Conservation (phyloP, 2,888 invertebrate genomes). For the Apamea crenata region DNA sequence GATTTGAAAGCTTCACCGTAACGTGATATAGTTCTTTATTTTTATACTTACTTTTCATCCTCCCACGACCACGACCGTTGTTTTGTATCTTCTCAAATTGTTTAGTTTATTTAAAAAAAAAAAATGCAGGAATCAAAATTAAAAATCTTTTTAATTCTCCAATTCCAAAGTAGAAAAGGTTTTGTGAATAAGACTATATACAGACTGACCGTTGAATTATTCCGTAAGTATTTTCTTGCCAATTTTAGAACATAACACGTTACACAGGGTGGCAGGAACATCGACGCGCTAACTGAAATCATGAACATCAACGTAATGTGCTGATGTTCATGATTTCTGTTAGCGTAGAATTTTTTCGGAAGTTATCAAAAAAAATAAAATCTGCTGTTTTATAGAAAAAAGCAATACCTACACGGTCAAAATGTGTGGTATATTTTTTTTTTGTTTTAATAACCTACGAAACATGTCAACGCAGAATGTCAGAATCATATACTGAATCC, state of each 20-base stretch:
- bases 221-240: background rate
- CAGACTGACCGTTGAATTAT: background rate
- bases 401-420: too few species aligned
- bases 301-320: too few species aligned
- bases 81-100: constrained; percentile 7
- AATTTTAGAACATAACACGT: background rate
- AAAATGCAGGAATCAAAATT: constrained; percentile 4
- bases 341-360: too few species aligned
- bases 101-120: background rate
- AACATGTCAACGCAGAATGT: too few species aligned
- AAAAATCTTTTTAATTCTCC: background rate
- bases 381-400: too few species aligned
- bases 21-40: constrained; percentile 9
- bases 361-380: too few species aligned
- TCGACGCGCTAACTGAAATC: too few species aligned
- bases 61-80: constrained; percentile 12
- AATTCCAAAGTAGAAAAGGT: background rate
- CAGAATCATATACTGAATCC: background rate
- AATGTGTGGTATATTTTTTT: too few species aligned
- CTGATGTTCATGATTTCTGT: too few species aligned
- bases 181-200: background rate
- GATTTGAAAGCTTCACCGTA: background rate
- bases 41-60: constrained; percentile 17
- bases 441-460: background rate
- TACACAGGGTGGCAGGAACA: background rate